Evolutionary conservation across 1,140 invertebrate species (phyloP).

Genomic region (Polypedilum vanderplanki): DNA sequence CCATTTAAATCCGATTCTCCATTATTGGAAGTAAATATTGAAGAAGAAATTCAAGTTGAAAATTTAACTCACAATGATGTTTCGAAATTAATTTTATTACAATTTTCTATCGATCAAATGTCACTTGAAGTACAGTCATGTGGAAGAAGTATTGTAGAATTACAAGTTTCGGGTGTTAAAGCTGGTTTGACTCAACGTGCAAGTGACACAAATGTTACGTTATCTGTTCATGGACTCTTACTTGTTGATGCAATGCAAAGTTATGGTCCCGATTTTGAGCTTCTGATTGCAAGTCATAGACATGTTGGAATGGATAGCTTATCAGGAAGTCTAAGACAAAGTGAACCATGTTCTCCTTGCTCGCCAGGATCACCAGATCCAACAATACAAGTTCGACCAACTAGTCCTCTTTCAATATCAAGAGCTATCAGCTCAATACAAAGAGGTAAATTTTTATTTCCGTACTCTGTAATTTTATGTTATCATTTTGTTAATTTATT

Average conservation of each 20-base stretch:
- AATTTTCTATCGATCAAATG: conserved; percentile 83
- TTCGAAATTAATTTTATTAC: conserved; percentile 69
- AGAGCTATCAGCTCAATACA: conserved; percentile 39
- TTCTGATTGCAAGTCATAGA: conserved; percentile 88
- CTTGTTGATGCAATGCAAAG: conserved; percentile 91
- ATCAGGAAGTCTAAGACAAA: conserved; percentile 85
- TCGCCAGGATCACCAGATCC: conserved; percentile 64
- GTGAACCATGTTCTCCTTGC: conserved; percentile 79
- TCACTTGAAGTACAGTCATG: conserved; percentile 77
- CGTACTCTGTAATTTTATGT: conserved; percentile 9
- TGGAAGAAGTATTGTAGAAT: conserved; percentile 78
- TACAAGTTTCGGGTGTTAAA: conserved; percentile 83
- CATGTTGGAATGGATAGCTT: conserved; percentile 90
- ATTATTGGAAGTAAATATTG: conserved; percentile 29
- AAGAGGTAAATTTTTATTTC: conserved; percentile 35
- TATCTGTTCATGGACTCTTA: conserved; percentile 86
- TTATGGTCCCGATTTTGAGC: conserved; percentile 89
- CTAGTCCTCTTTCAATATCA: conserved; percentile 42
- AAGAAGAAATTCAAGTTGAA: conserved; percentile 34
- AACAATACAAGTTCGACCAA: conserved; percentile 40
- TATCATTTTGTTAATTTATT: conserved; percentile 14
- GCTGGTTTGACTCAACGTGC: conserved; percentile 64
- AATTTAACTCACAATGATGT: not conserved
- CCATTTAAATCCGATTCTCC: conserved; percentile 40
- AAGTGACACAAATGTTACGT: conserved; percentile 63